phyloP scores from a whole-genome alignment of 2,797 vertebrate species.

The Phyllotis vaccarum region DNA sequence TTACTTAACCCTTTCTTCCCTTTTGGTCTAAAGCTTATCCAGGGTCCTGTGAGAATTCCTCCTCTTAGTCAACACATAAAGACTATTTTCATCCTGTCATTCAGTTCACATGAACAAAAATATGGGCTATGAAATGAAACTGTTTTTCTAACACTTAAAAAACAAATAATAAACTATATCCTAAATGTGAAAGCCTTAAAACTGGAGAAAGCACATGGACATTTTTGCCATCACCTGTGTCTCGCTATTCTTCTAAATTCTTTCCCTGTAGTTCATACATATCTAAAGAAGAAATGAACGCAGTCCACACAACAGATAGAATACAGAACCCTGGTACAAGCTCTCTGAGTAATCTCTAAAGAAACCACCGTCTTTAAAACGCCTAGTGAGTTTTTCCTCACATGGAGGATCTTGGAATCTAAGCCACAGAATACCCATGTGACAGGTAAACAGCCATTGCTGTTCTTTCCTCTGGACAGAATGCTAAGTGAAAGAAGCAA shows the following conservation, averaged over 20 bases:
- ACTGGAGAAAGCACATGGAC: slow-evolving; percentile 62
- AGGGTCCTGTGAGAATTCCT: slow-evolving; percentile 82
- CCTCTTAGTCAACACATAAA: slow-evolving; percentile 73
- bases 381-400: slow-evolving; percentile 75
- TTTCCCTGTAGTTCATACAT: slow-evolving; percentile 62
- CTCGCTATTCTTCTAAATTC: slow-evolving; percentile 73
- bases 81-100: slow-evolving; percentile 66
- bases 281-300: slow-evolving; percentile 69
- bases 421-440: slow-evolving; percentile 75
- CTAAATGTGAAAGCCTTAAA: slow-evolving; percentile 67
- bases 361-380: slow-evolving; percentile 75
- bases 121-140: slow-evolving; percentile 77
- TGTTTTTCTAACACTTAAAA: slow-evolving; percentile 57
- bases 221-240: slow-evolving; percentile 25
- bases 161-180: slow-evolving; percentile 64
- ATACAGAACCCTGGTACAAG: slow-evolving; percentile 58
- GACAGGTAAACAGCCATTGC: slow-evolving; percentile 82
- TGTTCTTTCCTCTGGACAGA: slow-evolving; percentile 79
- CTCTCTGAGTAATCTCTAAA: slow-evolving; percentile 72
- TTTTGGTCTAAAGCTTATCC: slow-evolving; percentile 81
- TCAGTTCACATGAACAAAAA: slow-evolving; percentile 76
- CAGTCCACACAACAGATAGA: slow-evolving; percentile 66
- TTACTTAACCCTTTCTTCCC: slow-evolving; percentile 80
- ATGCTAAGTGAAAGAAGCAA: slow-evolving; percentile 76
- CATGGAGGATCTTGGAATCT: slow-evolving; percentile 76